Conservation (phyloP, 2,113 vertebrate genomes). For the Herpailurus yagouaroundi region DNA sequence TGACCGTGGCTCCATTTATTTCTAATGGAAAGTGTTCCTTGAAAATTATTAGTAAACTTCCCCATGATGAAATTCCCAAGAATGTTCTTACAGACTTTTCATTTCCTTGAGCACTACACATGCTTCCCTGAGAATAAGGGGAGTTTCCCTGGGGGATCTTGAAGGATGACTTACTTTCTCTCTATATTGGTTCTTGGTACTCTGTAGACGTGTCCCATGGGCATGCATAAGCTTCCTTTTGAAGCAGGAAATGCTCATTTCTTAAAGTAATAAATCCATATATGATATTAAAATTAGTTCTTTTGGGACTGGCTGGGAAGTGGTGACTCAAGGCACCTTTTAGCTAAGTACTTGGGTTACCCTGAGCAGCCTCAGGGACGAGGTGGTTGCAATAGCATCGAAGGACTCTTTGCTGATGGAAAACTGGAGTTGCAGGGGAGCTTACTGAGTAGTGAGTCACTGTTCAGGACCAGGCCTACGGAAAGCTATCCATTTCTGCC, state of each 20-base stretch:
- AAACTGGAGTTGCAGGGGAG: neutral
- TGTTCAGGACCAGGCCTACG: neutral
- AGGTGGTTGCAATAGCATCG: neutral
- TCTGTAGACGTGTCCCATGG: slow-evolving; percentile 9
- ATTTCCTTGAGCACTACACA: slow-evolving; percentile 67
- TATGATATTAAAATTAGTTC: slow-evolving; percentile 67
- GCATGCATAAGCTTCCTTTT: slow-evolving; percentile 41
- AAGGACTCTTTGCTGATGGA: neutral
- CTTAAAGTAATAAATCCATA: slow-evolving; percentile 68
- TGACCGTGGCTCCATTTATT: slow-evolving; percentile 46
- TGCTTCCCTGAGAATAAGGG: slow-evolving; percentile 56
- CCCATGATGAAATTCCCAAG: slow-evolving; percentile 69
- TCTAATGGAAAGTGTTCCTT: slow-evolving; percentile 60
- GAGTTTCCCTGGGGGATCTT: neutral
- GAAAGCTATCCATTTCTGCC: neutral
- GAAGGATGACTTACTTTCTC: slow-evolving; percentile 53
- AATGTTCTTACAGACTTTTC: slow-evolving; percentile 66
- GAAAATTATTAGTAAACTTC: slow-evolving; percentile 69
- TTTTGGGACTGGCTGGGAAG: neutral
- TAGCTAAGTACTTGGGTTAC: neutral
- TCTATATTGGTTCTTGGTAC: neutral
- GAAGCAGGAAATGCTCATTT: slow-evolving; percentile 70
- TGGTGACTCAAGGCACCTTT: neutral
- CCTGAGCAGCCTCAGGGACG: neutral
- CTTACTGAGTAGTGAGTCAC: neutral